Evolutionary conservation across 2,888 invertebrate species (phyloP).

Genomic region (Sarcophaga caerulescens): DNA sequence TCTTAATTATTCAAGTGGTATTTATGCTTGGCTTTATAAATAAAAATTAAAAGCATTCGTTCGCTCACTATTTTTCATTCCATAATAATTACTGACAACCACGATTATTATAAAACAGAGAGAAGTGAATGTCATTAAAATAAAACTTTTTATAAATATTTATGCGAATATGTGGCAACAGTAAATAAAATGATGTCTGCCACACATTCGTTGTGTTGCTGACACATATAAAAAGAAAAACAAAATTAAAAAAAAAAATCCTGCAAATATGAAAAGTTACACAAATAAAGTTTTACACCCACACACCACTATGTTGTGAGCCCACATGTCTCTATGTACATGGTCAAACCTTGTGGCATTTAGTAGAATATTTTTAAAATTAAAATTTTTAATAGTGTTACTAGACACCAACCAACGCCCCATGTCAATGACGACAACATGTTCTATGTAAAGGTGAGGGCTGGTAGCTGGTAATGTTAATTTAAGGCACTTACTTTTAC

Average conservation of each 20-base stretch:
- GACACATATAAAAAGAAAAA: background rate
- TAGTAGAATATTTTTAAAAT: background rate
- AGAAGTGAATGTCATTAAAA: too few relatives aligned
- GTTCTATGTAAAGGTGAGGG: background rate
- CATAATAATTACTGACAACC: too few relatives aligned
- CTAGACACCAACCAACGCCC: too few relatives aligned
- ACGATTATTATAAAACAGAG: too few relatives aligned
- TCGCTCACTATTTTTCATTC: too few relatives aligned
- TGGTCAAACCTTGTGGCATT: slow-evolving; percentile 21
- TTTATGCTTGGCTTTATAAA: too few relatives aligned
- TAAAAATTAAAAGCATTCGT: too few relatives aligned
- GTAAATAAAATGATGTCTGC: slow-evolving; percentile 27
- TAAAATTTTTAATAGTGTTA: background rate
- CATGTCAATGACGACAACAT: background rate
- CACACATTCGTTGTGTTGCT: background rate
- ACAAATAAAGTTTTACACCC: background rate
- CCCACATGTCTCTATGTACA: background rate
- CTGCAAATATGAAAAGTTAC: background rate
- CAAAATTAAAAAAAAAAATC: background rate
- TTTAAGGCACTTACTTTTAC: slow-evolving; percentile 82
- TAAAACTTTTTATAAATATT: slow-evolving; percentile 34
- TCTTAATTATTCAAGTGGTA: too few relatives aligned
- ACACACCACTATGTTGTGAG: background rate
- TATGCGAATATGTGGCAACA: slow-evolving; percentile 57
- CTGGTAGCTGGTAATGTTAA: background rate